These are phyloP conservation scores for Chrysolina oricalcia DNA, from an alignment of 2,888 invertebrate genomes.

Conservation along the genomic window DNA sequence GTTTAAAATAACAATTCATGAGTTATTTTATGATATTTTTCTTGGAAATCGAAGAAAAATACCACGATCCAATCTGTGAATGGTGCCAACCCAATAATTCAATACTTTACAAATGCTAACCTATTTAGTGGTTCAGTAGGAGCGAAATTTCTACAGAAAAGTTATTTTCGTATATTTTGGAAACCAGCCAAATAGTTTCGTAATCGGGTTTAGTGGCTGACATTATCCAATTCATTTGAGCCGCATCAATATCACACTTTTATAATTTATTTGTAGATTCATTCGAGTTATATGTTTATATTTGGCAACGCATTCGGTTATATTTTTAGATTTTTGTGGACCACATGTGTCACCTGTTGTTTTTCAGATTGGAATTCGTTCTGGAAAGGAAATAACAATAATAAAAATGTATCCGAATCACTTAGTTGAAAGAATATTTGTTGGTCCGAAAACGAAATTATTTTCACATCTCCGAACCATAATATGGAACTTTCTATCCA, in stretches of 20 bases:
- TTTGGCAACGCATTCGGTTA: slow-evolving; percentile 54
- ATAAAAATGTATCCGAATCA: neutral
- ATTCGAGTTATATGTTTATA: slow-evolving; percentile 25
- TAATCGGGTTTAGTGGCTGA: slow-evolving; percentile 26
- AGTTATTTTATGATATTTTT: neutral
- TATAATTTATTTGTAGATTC: slow-evolving; percentile 10
- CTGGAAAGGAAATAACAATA: neutral
- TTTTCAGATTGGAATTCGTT: slow-evolving; percentile 37
- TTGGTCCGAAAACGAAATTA: too few relatives aligned
- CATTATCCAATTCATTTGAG: slow-evolving; percentile 19
- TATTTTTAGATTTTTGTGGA: slow-evolving; percentile 58
- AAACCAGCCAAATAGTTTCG: slow-evolving; percentile 23
- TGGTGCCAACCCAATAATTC: neutral
- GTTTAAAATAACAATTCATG: too few relatives aligned
- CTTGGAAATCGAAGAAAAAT: neutral
- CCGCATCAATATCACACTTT: slow-evolving; percentile 26
- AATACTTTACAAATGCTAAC: neutral
- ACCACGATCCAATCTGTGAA: neutral
- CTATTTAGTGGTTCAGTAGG: slow-evolving; percentile 9
- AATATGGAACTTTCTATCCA: too few relatives aligned
- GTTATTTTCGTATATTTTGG: slow-evolving; percentile 23
- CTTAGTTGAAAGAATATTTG: too few relatives aligned
- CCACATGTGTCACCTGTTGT: slow-evolving; percentile 62
- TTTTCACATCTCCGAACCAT: too few relatives aligned
- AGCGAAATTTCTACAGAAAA: slow-evolving; percentile 1